Evolutionary conservation across 2,888 invertebrate genomes (phyloP).

Genomic region (Drosophila borealis): DNA sequence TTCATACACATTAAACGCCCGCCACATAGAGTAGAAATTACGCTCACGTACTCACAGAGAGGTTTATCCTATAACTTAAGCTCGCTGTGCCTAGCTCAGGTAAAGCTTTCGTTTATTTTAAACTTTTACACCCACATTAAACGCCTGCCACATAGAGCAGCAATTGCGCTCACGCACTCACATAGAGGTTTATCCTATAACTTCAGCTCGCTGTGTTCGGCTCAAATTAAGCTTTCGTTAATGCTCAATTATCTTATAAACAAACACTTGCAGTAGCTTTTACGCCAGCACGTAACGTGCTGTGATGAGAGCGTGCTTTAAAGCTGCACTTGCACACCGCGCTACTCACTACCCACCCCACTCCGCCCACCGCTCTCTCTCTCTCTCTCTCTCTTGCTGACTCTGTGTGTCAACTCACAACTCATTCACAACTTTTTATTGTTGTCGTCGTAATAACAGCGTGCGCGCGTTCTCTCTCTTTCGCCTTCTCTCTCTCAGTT

Average conservation of each 20-base stretch:
- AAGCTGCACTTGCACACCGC: constrained; percentile 10
- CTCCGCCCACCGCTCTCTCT: not conserved
- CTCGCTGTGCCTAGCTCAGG: not conserved
- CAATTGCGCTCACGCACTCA: not conserved
- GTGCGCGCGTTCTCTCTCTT: not conserved
- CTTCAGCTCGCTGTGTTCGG: not conserved
- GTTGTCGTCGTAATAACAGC: constrained; percentile 42
- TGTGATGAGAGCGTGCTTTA: constrained; percentile 9
- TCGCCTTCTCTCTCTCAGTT: constrained; percentile 4
- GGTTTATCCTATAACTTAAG: not conserved
- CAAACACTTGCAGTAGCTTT: not conserved
- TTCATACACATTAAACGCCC: no score
- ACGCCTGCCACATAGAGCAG: not conserved
- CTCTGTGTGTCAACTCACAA: constrained; percentile 12
- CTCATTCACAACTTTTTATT: constrained; percentile 56
- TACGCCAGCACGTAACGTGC: not conserved
- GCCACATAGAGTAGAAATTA: constrained; percentile 1
- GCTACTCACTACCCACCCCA: not conserved
- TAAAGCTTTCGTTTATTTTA: not conserved
- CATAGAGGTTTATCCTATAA: not conserved
- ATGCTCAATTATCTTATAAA: no score
- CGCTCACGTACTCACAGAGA: not conserved
- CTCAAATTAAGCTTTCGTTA: not conserved
- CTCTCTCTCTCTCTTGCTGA: not conserved
- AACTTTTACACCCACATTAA: no score